A percentile compares a stretch with the other conserved stretches of the same genome.
These are phyloP conservation scores for Drosophila lacteicornis DNA, from an alignment of 1,140 invertebrate species.

Conservation along the genomic window DNA sequence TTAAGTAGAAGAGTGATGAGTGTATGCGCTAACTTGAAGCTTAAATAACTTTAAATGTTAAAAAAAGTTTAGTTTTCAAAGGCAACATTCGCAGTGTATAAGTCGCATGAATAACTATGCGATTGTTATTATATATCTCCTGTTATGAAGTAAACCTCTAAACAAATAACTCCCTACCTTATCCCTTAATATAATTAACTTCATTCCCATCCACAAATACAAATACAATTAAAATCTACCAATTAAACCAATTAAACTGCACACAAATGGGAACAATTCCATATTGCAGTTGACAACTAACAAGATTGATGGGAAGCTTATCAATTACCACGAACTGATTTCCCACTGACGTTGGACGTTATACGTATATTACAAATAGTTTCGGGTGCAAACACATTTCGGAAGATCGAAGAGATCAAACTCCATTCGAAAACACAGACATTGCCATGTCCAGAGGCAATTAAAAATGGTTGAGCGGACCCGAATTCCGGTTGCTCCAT, in stretches of 20 bases:
- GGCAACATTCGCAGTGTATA: too few relatives aligned
- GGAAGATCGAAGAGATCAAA: conserved; percentile 27
- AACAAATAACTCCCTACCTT: not conserved
- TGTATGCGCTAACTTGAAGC: too few relatives aligned
- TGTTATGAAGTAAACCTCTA: not conserved
- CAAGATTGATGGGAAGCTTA: conserved; percentile 11
- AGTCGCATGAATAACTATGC: too few relatives aligned
- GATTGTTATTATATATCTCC: too few relatives aligned
- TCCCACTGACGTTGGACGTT: not conserved
- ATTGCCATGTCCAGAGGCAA: conserved; percentile 35
- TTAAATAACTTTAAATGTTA: too few relatives aligned
- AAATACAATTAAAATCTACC: not conserved
- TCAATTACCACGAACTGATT: conserved; percentile 19
- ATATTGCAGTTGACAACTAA: conserved; percentile 13
- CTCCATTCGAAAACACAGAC: conserved; percentile 15
- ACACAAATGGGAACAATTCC: conserved; percentile 3
- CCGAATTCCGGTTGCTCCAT: conserved; percentile 14
- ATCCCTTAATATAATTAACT: not conserved
- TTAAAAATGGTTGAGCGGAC: conserved; percentile 45
- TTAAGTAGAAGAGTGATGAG: too few relatives aligned
- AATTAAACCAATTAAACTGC: conserved; percentile 10
- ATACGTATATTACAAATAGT: not conserved
- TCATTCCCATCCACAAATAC: not conserved
- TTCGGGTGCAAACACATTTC: conserved; percentile 38
- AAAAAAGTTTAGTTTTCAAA: too few relatives aligned